A percentile compares a stretch with the other conserved stretches of the same genome.
Conservation (phyloP, 2,113 vertebrate species). For the Upupa epops region DNA sequence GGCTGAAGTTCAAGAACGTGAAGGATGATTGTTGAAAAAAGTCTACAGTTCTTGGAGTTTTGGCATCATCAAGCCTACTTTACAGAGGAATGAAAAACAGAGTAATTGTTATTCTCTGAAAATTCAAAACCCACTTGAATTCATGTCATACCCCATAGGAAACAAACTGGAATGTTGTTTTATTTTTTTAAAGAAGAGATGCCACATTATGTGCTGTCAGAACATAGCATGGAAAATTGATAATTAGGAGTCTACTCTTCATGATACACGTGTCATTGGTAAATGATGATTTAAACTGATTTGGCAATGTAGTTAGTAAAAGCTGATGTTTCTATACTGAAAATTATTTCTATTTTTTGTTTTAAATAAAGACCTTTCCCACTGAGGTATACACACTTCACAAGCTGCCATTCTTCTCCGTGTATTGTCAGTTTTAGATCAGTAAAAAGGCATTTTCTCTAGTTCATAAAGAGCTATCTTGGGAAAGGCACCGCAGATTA, state of each 20-base stretch:
- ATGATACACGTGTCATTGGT: background rate
- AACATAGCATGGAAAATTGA: background rate
- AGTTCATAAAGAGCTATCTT: background rate
- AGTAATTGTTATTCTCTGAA: background rate
- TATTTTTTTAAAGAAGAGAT: background rate
- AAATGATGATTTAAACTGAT: background rate
- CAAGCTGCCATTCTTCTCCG: background rate
- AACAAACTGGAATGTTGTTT: background rate
- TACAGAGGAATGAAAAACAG: background rate
- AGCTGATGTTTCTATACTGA: background rate
- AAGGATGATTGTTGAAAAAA: background rate
- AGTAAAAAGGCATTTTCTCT: background rate
- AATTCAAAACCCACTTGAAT: background rate
- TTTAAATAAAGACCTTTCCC: background rate
- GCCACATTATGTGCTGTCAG: background rate
- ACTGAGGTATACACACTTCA: background rate
- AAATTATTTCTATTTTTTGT: background rate
- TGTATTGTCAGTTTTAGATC: background rate
- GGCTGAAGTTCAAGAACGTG: background rate
- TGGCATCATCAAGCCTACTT: background rate
- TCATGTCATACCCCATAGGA: background rate
- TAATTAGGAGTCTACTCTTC: background rate
- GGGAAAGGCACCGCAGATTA: background rate
- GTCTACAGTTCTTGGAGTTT: background rate
- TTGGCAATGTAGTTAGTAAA: background rate